Conservation (phyloP, 1,140 invertebrate species). For the Trachelipus rathkii region DNA sequence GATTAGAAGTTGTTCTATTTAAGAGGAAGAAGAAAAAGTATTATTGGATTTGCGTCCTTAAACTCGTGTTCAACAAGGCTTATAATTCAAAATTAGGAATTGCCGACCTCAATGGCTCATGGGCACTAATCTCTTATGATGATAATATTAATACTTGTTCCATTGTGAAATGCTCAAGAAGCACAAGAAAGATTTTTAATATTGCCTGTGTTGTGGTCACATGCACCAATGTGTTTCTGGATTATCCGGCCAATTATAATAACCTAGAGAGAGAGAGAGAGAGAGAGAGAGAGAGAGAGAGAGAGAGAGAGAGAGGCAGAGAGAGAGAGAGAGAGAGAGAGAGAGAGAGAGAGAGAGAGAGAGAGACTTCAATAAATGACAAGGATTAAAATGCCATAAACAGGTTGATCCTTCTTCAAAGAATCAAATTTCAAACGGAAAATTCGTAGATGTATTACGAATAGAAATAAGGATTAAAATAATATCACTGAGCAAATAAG, state of each 20-base stretch:
- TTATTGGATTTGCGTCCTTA: not conserved
- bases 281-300: conserved; percentile 11
- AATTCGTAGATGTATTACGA: no score
- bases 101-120: not conserved
- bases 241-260: not conserved
- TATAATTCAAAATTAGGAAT: conserved; percentile 2
- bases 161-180: conserved; percentile 2
- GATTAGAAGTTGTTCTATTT: not conserved
- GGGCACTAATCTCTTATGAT: conserved; percentile 6
- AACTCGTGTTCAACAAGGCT: not conserved
- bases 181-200: conserved; percentile 2
- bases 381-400: no score
- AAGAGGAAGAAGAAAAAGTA: not conserved
- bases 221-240: not conserved
- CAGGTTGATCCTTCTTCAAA: no score
- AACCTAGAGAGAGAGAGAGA: conserved; percentile 1
- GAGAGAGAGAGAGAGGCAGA: not conserved
- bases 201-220: not conserved
- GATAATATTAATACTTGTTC: conserved; percentile 5
- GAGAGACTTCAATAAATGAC: no score
- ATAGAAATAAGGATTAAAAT: no score
- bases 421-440: no score
- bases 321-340: no score
- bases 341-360: no score
- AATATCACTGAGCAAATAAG: no score